Conservation (phyloP, 2,113 vertebrate species). For the Petrocephalus zakoni region DNA sequence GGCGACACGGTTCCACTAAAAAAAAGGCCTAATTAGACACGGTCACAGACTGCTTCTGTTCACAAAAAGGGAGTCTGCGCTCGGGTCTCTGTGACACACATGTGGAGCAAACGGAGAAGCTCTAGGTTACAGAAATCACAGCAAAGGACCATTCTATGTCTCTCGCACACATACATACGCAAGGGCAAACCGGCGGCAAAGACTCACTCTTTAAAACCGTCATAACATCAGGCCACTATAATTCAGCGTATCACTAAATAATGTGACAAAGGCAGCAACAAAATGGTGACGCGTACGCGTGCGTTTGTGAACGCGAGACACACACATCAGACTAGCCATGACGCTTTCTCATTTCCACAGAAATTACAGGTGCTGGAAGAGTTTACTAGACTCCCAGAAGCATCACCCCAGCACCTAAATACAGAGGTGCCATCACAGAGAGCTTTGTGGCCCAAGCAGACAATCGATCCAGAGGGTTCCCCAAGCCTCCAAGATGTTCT, state of each 20-base stretch:
- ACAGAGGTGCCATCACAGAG: background rate
- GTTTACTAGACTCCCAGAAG: background rate
- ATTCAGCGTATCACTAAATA: background rate
- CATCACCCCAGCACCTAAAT: background rate
- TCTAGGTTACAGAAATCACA: no score
- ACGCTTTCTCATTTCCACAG: background rate
- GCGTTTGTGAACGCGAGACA: background rate
- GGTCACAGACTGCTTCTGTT: background rate
- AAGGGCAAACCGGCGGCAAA: background rate
- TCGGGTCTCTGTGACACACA: background rate
- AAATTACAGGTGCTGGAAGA: background rate
- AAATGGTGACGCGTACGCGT: background rate
- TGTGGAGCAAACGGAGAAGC: background rate
- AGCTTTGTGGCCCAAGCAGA: background rate
- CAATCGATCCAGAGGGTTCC: background rate
- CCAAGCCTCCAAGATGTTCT: background rate
- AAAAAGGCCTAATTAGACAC: conserved; percentile 12
- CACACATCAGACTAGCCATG: background rate
- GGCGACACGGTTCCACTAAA: background rate
- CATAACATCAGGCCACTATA: background rate
- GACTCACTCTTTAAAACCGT: background rate
- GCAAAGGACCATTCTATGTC: background rate
- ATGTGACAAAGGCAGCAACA: background rate
- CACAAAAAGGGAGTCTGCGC: background rate
- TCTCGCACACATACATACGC: background rate